phyloP scores from a whole-genome alignment of 2,797 vertebrate genomes.

The Aphelocoma californica region DNA sequence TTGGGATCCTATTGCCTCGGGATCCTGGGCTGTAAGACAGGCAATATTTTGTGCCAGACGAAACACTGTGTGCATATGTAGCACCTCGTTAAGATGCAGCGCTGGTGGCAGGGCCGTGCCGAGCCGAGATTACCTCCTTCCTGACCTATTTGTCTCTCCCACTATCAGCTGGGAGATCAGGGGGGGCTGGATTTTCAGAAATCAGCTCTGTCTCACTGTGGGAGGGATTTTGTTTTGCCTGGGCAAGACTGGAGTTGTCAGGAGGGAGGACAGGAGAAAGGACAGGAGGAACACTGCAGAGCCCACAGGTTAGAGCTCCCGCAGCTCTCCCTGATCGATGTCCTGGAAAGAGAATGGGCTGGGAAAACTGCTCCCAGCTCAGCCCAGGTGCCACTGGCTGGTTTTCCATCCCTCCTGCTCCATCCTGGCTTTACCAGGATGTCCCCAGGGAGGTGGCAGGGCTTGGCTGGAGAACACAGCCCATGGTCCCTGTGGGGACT shows the following conservation, averaged over 20 bases:
- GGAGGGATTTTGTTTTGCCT: not conserved
- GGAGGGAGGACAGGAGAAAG: not conserved
- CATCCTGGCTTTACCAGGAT: not conserved
- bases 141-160: slow-evolving; percentile 35
- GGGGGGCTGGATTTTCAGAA: not conserved
- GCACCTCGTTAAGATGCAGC: slow-evolving; percentile 15
- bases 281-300: not conserved
- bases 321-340: not conserved
- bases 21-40: not conserved
- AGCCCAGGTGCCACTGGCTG: not conserved
- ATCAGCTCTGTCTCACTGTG: not conserved
- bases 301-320: not conserved
- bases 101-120: not conserved
- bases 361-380: not conserved
- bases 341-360: not conserved
- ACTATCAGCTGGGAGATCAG: not conserved
- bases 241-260: not conserved
- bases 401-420: not conserved
- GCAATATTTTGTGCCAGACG: not conserved
- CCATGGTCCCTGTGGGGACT: fast-evolving
- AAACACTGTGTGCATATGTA: slow-evolving; percentile 3
- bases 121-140: not conserved
- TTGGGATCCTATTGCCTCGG: not conserved
- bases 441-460: not conserved
- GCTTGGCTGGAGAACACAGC: not conserved